These are phyloP conservation scores for Montifringilla adamsi DNA, from an alignment of 2,113 vertebrate species.

Conservation along the genomic window DNA sequence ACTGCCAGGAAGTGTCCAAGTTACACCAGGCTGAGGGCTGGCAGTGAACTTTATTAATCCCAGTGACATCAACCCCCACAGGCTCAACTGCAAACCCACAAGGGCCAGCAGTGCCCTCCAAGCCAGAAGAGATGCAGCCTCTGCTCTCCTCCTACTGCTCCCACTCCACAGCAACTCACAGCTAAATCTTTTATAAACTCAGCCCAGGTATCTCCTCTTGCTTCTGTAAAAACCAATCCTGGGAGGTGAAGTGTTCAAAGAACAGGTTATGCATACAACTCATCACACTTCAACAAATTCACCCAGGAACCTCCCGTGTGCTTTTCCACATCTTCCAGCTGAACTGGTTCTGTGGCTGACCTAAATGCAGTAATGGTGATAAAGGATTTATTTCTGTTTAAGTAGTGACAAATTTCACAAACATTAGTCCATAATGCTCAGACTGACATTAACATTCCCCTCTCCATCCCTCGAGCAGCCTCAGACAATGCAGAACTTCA, in stretches of 20 bases:
- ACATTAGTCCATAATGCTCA: neutral
- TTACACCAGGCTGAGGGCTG: neutral
- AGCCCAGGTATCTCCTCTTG: fast-evolving
- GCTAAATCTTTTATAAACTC: neutral
- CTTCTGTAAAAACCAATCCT: neutral
- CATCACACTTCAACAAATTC: neutral
- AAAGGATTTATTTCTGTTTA: slow-evolving; percentile 22
- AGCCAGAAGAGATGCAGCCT: neutral
- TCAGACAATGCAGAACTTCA: neutral
- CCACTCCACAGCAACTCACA: too few relatives aligned
- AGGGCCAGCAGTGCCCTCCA: neutral
- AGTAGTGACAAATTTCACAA: slow-evolving; percentile 8
- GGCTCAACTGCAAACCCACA: neutral
- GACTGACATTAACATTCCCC: neutral
- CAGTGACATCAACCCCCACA: fast-evolving
- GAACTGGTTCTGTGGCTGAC: slow-evolving; percentile 7
- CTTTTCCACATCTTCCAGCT: neutral
- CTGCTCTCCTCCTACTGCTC: neutral
- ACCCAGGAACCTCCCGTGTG: neutral
- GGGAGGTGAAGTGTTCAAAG: neutral
- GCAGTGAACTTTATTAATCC: neutral
- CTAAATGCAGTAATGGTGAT: neutral
- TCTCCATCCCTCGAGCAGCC: neutral
- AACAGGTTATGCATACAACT: neutral
- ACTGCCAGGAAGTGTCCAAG: neutral